Conservation (phyloP, 2,888 invertebrate species). For the Drosophila pseudotakahashii region DNA sequence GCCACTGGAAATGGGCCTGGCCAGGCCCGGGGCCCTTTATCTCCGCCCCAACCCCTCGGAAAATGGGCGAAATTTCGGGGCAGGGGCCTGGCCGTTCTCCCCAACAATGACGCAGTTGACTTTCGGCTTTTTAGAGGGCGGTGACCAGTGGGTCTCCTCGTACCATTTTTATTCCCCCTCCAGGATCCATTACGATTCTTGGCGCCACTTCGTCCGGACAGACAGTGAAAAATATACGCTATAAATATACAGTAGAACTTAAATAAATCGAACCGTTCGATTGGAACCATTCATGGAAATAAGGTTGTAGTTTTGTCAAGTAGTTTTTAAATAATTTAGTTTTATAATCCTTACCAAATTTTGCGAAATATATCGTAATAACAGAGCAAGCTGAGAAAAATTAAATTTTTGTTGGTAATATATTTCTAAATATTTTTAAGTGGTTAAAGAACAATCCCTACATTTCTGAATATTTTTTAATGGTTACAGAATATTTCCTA, state of each 20-base stretch:
- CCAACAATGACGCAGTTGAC: conserved; percentile 74
- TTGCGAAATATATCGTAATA: too few species aligned
- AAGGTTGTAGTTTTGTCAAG: not conserved
- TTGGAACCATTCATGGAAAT: not conserved
- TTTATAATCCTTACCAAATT: not conserved
- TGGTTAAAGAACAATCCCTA: too few species aligned
- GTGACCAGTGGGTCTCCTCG: conserved; percentile 55
- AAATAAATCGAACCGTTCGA: not conserved
- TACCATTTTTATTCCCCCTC: conserved; percentile 1
- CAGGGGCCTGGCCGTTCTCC: not conserved
- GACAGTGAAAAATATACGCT: conserved; percentile 48
- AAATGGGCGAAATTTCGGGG: conserved; percentile 12
- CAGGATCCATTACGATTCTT: conserved; percentile 68
- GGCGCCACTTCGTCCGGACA: conserved; percentile 68
- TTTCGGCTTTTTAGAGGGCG: conserved; percentile 48
- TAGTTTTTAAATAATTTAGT: not conserved
- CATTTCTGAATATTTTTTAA: too few species aligned
- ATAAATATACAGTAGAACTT: conserved; percentile 19
- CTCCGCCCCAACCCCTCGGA: not conserved
- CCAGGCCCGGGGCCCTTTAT: conserved; percentile 5
- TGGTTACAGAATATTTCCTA: too few species aligned
- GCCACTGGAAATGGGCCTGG: conserved; percentile 72
- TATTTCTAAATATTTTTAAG: too few species aligned
- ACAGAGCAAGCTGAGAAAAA: too few species aligned
- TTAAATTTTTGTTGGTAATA: too few species aligned